Base-by-base conservation (phyloP, 2,888 invertebrate species). In the Harpagoxenus sublaevis region DNA sequence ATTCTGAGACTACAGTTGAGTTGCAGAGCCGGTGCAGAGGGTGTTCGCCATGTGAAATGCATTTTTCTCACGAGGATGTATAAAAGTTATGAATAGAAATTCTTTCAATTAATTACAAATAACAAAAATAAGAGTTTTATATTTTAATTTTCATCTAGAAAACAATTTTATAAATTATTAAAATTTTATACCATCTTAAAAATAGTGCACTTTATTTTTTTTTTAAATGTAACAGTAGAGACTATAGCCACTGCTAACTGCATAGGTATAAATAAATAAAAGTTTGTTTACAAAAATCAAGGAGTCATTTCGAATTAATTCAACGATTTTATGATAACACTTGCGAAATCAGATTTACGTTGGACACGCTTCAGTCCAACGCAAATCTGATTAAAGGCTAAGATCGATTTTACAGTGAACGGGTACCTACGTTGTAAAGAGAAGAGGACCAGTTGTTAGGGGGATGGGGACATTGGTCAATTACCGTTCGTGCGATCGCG, bases 401-500 rank as follows among this genome's bases (percentile, higher is more conserved):
- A 63, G 63, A 51, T 63, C 8, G 23, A 51, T 62, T n/a, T 31
- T 31, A 23, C 12, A 74, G 10, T 60, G 39, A 74, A n/a, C 70
- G 18, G 31, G 51, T 63, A 39, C 23, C 23, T 23, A 23, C 12
- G 12, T 5, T 35, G 35, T 60, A 35, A 5, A 51, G 5, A 15
- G 15, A 63, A 62, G 23, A 35, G 35, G n/a, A 60, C 3, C 15
- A 9, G 71, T 3, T 53, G n/a, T 65, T 66, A 23, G 45, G 53
- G 45, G 2, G 62, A 2, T 31, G n/a, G 35, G 35, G 48, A 79
- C 23, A 18, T 60, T 12, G 57, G 42, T 60, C 48, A 89, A 88
- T 92, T 90, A 94, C 94, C 91, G 84, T 85, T 87, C 89, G 90
- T 55, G 93, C 93, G 35, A 86, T 87, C 71, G 90, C 87, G 57